Base-by-base conservation (phyloP, 2,888 invertebrate species). In the Encarsia formosa region DNA sequence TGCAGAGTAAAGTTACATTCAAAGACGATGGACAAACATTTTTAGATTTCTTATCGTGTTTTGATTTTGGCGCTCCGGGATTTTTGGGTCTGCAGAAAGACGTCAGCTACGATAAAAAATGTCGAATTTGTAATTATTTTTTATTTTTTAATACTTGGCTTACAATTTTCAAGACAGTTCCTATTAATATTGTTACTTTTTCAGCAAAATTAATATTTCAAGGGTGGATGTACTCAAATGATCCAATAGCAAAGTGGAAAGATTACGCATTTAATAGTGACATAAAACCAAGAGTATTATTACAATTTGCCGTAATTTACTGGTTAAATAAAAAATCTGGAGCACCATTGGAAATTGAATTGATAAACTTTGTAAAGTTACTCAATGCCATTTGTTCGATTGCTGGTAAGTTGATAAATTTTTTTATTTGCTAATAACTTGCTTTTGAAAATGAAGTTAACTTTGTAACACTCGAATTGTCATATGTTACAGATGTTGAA, bases 291-390 rank as follows among this genome's bases (percentile, higher is more conserved):
- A 80, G 81, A 62, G 84, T 86, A 66, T 76, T 92, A 23, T 79
- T 91, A 59, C 81, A 82, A 60, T 76, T 89, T 52, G 73, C 86
- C n/a, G 78, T 91, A 45, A 76, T 79, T 61, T 88, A 84, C 66
- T 83, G 90, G 82, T 79, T 88, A 61, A 81, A 84, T 64, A 68
- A 76, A 66, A 64, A 66, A 59, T 58, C 64, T 65, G 77, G 66
- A 63, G 76, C 64, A 65, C 79, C 64, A 70, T 70, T 81, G 32
- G 76, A 76, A 62, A 75, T 80, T 31, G 82, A 88, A 61, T 83
- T 90, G 75, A 80, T 84, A 55, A 82, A 83, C 60, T 81, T 88
- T 52, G 82, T 84, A 31, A 77, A 80, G 49, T 76, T 87, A 53
- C 70, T 90, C 45, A 80, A 80, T 54, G 78, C 81, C 19, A 75